Evolutionary conservation across 2,797 vertebrate species (phyloP).

Genomic region (Alca torda): DNA sequence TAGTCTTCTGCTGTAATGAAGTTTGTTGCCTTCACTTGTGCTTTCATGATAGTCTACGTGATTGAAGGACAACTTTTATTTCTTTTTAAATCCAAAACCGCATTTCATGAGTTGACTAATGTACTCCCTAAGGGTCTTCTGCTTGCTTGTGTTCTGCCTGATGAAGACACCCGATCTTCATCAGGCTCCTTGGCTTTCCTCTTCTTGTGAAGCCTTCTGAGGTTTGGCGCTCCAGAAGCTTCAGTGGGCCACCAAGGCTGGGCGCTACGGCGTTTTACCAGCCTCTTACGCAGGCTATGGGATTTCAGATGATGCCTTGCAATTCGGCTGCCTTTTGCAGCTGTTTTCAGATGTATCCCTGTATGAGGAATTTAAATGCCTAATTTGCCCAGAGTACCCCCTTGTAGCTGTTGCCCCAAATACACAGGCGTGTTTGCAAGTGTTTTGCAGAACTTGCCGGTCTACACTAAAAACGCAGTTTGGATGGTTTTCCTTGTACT

Average conservation of each 20-base stretch:
- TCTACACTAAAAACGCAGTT: fast-evolving
- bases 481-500: neutral
- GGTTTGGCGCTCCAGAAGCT: neutral
- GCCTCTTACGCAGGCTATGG: neutral
- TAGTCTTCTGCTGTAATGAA: neutral
- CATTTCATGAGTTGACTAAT: neutral
- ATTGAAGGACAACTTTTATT: neutral
- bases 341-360: neutral
- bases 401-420: neutral
- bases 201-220: neutral
- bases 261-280: fast-evolving
- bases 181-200: neutral
- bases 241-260: fast-evolving
- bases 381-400: neutral
- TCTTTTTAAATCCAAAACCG: neutral
- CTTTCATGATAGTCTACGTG: neutral
- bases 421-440: neutral
- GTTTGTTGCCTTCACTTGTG: neutral
- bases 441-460: neutral
- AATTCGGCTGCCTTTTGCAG: neutral
- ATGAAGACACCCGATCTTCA: neutral
- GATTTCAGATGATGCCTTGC: neutral
- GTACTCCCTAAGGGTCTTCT: neutral
- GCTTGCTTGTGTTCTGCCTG: neutral
- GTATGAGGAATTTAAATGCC: neutral